These are phyloP conservation scores for Cerastis leucographa DNA, from an alignment of 2,888 invertebrate species.

Conservation along the genomic window DNA sequence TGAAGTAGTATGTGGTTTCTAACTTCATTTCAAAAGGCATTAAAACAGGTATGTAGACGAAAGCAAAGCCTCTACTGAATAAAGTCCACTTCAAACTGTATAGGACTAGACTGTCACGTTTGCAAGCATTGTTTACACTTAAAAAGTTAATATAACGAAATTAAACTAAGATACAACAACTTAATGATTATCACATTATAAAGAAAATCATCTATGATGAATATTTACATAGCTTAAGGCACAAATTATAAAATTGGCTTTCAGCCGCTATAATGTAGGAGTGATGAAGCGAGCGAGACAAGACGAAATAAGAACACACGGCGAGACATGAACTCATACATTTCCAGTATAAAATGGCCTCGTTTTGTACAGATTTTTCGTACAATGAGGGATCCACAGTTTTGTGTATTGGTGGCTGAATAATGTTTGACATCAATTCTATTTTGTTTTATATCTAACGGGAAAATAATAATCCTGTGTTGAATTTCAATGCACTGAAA, in stretches of 20 bases:
- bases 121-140: slow-evolving; percentile 74
- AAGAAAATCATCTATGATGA: slow-evolving; percentile 86
- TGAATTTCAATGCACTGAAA: neutral
- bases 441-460: slow-evolving; percentile 19
- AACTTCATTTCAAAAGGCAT: slow-evolving; percentile 7
- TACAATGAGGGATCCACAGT: no score
- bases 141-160: slow-evolving; percentile 71
- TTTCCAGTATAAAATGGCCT: no score
- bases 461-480: neutral
- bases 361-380: no score
- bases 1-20: neutral
- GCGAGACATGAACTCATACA: no score
- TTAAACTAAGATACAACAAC: slow-evolving; percentile 78
- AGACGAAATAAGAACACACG: neutral
- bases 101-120: slow-evolving; percentile 84
- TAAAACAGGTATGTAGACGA: slow-evolving; percentile 50
- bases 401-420: neutral
- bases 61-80: slow-evolving; percentile 60
- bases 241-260: slow-evolving; percentile 85
- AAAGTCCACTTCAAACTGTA: slow-evolving; percentile 73
- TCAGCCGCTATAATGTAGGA: slow-evolving; percentile 72
- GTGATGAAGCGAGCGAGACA: slow-evolving; percentile 36
- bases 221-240: slow-evolving; percentile 87
- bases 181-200: slow-evolving; percentile 82
- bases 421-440: neutral